phyloP scores from a whole-genome alignment of 1,140 invertebrate genomes.

The Dendroctonus valens region DNA sequence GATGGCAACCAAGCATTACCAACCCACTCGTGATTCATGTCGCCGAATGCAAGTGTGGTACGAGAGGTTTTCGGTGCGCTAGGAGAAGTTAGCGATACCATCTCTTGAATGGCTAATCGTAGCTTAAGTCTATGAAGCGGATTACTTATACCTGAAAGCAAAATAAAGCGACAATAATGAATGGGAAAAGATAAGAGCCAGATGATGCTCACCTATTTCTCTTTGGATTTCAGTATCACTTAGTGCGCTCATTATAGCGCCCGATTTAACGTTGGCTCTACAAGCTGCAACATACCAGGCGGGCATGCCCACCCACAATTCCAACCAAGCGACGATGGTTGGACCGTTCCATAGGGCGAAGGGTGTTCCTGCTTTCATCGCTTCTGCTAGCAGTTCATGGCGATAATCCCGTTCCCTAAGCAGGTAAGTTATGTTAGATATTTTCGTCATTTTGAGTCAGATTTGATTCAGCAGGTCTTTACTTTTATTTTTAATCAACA shows the following conservation, averaged over 20 bases:
- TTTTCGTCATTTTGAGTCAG: neutral
- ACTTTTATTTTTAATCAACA: neutral
- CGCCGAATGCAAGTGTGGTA: constrained; percentile 95
- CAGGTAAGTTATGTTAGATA: constrained; percentile 2
- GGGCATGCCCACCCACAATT: constrained; percentile 99
- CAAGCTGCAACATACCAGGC: constrained; percentile 99
- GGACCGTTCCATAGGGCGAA: constrained; percentile 99
- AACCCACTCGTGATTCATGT: constrained; percentile 99
- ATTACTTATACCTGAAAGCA: constrained; percentile 70
- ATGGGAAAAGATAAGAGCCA: neutral
- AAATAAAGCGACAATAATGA: neutral
- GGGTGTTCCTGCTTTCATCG: constrained; percentile 98
- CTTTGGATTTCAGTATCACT: constrained; percentile 99
- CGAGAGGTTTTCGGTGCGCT: constrained; percentile 93
- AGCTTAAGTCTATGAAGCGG: constrained; percentile 96
- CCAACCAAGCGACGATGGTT: constrained; percentile 99
- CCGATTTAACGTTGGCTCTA: constrained; percentile 98
- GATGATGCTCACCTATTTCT: constrained; percentile 78
- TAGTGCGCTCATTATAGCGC: constrained; percentile 98
- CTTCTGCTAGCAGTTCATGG: constrained; percentile 94
- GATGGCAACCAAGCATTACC: constrained; percentile 97
- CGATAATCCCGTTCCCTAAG: constrained; percentile 67
- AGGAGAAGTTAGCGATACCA: constrained; percentile 97
- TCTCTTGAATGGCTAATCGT: constrained; percentile 86
- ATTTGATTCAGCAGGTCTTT: too few species aligned